Base-by-base conservation (phyloP, 1,140 invertebrate genomes). In the Microplitis demolitor region DNA sequence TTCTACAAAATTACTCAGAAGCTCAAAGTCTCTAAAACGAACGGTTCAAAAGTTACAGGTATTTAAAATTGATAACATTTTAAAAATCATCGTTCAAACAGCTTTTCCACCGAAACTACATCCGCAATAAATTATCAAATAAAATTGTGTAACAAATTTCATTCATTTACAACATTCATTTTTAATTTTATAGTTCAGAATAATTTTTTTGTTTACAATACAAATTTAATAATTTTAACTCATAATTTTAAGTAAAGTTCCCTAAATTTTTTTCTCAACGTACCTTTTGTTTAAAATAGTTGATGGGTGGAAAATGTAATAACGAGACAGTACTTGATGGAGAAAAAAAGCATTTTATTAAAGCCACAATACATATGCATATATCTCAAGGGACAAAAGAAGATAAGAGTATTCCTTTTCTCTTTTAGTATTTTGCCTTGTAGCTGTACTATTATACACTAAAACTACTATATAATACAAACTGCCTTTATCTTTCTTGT, bases 301-400 rank as follows among this genome's bases (percentile, higher is more conserved):
- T 63, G 58, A 63, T 51, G 50, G 37, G 8, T 53, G 62, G 9
- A 71, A 71, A 71, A 71, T 14, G 69, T 33, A 71, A 71, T 71
- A 71, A 71, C 69, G 60, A 71, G 60, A 58, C 35, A 4, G 54
- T 71, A 63, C 60, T 71, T 62, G 58, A 71, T 53, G 69, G 39
- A 71, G 60, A 66, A 66, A 61, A 66, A 53, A 34, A 71, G 70
- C 66, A 71, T 71, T 71, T 71, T 64, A 71, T 71, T 71, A 71
- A 71, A 74, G 63, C 69, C 63, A 71, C 73, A 53, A 66, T 74
- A 74, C 31, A 45, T 66, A 54, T n/a, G 69, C 61, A 39, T 39
- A 61, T 64, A 71, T 58, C 16, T 64, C 56, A 4, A 56, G 58
- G 64, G 69, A 74, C 73, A 74, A 71, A 71, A 64, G 61, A 67